These are phyloP conservation scores for Gambelia wislizenii DNA, from an alignment of 2,797 vertebrate species.

Conservation along the genomic window DNA sequence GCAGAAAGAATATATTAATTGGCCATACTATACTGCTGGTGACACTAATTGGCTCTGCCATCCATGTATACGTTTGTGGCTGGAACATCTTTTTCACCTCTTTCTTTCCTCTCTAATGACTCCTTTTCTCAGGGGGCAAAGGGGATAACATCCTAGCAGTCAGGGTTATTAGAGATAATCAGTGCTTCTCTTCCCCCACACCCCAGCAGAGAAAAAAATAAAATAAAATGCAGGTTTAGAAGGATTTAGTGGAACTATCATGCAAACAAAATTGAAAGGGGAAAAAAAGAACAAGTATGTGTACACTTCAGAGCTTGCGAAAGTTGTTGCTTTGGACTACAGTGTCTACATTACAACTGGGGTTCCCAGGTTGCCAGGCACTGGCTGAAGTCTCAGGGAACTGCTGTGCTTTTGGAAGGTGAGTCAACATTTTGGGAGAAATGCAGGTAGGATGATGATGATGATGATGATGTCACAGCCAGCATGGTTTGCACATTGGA, in stretches of 20 bases:
- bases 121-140: background rate
- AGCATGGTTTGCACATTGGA: no score
- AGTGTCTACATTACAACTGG: no score
- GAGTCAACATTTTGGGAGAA: no score
- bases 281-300: background rate
- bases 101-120: background rate
- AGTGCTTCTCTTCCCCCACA: background rate
- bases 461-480: no score
- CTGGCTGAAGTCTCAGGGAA: no score
- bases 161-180: background rate
- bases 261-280: background rate
- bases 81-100: background rate
- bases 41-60: background rate
- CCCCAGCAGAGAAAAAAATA: background rate
- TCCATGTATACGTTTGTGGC: background rate
- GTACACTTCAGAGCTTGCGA: background rate
- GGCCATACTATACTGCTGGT: no score
- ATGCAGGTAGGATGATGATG: no score
- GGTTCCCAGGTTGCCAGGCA: no score
- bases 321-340: no score
- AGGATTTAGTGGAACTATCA: no score
- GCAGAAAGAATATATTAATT: no score
- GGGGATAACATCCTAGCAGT: background rate
- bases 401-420: no score
- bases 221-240: background rate